phyloP scores from a whole-genome alignment of 2,113 vertebrate genomes.

The Vidua chalybeata region DNA sequence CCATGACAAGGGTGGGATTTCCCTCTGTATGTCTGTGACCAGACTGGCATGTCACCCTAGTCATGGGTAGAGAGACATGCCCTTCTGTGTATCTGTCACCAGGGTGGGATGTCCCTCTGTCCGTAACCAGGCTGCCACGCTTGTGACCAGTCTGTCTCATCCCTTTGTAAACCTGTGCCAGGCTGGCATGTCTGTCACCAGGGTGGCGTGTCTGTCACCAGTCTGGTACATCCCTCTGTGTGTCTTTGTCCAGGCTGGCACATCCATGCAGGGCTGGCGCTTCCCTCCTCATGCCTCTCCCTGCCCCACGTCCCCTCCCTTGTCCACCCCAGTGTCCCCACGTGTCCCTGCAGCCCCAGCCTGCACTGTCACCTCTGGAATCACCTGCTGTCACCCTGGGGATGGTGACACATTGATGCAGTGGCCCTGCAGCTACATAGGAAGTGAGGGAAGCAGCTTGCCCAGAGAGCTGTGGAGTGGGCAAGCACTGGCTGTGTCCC shows the following conservation, averaged over 20 bases:
- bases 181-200: background rate
- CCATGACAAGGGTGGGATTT: rapidly evolving
- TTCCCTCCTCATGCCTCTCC: background rate
- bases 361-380: background rate
- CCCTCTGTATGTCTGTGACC: background rate
- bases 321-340: background rate
- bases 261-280: background rate
- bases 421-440: background rate
- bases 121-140: background rate
- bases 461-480: background rate
- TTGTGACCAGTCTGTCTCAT: background rate
- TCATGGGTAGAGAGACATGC: background rate
- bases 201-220: background rate
- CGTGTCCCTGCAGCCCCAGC: background rate
- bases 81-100: background rate
- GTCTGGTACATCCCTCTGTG: background rate
- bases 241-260: background rate
- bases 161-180: background rate
- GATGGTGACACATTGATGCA: background rate
- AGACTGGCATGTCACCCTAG: background rate
- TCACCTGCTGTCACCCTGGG: background rate
- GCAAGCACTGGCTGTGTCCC: rapidly evolving
- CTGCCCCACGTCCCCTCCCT: background rate
- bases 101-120: background rate
- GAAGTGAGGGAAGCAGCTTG: background rate